Percentiles rank a stretch among this genome's conserved stretches.
phyloP scores from a whole-genome alignment of 2,113 vertebrate species.

The Thunnus thynnus region DNA sequence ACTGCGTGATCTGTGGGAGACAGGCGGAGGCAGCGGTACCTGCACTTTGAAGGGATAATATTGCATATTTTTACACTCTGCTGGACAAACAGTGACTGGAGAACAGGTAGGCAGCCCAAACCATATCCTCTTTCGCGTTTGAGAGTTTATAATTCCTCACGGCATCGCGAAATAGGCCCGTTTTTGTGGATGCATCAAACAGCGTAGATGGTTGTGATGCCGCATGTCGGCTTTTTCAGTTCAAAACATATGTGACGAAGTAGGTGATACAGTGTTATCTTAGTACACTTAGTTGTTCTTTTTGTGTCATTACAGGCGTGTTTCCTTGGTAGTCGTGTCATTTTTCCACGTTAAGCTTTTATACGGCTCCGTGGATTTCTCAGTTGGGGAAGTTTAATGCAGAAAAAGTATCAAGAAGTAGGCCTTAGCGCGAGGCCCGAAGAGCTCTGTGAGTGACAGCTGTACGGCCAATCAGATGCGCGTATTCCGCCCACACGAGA shows the following conservation, averaged over 20 bases:
- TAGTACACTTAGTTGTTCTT: not conserved
- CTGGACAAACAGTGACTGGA: constrained; percentile 65
- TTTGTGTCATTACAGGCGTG: fast-evolving
- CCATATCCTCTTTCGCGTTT: not conserved
- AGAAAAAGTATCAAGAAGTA: constrained; percentile 72
- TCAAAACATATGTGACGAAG: constrained; percentile 82
- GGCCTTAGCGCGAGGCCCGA: constrained; percentile 78
- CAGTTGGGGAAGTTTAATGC: constrained; percentile 64
- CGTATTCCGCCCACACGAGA: constrained; percentile 2
- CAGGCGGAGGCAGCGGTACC: constrained; percentile 63
- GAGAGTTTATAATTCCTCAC: not conserved
- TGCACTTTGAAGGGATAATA: constrained; percentile 41
- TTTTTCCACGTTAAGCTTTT: not conserved
- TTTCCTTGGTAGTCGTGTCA: fast-evolving
- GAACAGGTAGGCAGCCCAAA: constrained; percentile 61
- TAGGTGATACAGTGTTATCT: constrained; percentile 3
- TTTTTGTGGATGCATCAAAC: constrained; percentile 48
- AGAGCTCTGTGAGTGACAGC: constrained; percentile 59
- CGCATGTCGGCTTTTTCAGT: constrained; percentile 77
- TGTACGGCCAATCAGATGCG: constrained; percentile 44
- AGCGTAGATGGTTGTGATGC: constrained; percentile 51
- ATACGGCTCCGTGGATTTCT: not conserved
- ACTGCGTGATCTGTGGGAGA: constrained; percentile 80
- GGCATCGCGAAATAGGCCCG: constrained; percentile 17
- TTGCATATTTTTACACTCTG: constrained; percentile 25